phyloP scores from a whole-genome alignment of 1,140 invertebrate genomes.

The Monomorium pharaonis region DNA sequence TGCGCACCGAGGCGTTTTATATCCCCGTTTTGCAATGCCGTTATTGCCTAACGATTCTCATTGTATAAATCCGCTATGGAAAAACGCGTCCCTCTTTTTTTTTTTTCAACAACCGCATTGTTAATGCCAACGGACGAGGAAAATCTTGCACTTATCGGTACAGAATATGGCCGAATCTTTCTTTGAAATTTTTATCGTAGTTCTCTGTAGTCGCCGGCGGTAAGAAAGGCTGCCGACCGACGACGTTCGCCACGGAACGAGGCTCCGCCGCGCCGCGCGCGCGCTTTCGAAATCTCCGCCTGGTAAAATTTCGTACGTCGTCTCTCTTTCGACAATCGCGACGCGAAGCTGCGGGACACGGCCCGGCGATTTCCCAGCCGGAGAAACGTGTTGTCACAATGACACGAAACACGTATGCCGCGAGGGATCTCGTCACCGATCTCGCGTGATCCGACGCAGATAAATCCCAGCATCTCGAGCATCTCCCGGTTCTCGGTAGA shows the following conservation, averaged over 20 bases:
- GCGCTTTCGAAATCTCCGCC: constrained; percentile 26
- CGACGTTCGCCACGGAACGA: neutral
- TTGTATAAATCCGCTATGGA: neutral
- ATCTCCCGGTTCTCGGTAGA: constrained; percentile 44
- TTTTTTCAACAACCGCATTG: neutral
- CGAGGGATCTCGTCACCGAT: constrained; percentile 61
- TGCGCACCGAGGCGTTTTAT: neutral
- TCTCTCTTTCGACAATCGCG: constrained; percentile 33
- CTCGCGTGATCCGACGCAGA: constrained; percentile 60
- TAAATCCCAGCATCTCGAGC: constrained; percentile 34
- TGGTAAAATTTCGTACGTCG: constrained; percentile 20
- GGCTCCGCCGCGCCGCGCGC: neutral
- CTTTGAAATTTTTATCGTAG: neutral
- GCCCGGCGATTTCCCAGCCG: constrained; percentile 37
- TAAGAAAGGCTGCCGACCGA: neutral
- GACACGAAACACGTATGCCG: constrained; percentile 30
- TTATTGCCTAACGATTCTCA: neutral
- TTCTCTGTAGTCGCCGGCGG: neutral
- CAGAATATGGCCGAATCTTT: neutral
- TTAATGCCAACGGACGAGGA: neutral
- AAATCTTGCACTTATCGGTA: neutral
- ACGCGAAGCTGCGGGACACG: neutral
- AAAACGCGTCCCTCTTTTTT: neutral
- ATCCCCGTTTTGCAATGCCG: neutral
- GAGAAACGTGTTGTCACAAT: constrained; percentile 45